A percentile compares a stretch with the other conserved stretches of the same genome.
Evolutionary conservation across 1,140 invertebrate species (phyloP).

Genomic region (Drosophila bocqueti): DNA sequence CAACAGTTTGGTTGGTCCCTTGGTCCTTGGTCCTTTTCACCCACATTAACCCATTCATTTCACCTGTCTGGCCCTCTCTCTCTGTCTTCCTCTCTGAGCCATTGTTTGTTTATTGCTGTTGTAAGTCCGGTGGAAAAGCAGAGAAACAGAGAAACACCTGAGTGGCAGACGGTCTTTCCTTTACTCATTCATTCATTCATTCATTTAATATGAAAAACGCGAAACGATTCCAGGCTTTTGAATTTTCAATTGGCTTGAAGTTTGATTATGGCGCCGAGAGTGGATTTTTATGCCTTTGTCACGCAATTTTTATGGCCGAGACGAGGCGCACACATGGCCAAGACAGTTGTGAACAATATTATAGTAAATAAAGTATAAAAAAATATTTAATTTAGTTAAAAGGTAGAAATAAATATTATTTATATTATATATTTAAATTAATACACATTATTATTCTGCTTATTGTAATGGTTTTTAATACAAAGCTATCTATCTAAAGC

Average conservation of each 20-base stretch:
- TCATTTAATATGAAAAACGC: conserved; percentile 45
- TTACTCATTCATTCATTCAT: conserved; percentile 19
- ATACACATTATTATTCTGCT: background rate
- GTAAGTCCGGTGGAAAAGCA: conserved; percentile 9
- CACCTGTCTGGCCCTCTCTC: background rate
- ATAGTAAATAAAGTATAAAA: background rate
- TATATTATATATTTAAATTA: background rate
- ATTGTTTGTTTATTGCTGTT: conserved; percentile 41
- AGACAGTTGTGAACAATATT: background rate
- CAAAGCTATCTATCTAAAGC: background rate
- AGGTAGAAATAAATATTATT: background rate
- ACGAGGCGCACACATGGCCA: background rate
- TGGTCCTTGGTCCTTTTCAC: background rate
- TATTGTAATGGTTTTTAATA: background rate
- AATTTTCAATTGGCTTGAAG: conserved; percentile 60
- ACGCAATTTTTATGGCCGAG: conserved; percentile 37
- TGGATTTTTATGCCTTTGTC: conserved; percentile 53
- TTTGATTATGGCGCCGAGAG: conserved; percentile 43
- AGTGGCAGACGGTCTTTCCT: background rate
- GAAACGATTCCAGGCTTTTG: conserved; percentile 49
- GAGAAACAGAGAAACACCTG: conserved; percentile 5
- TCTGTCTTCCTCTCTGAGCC: background rate
- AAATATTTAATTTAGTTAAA: background rate
- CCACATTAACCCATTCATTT: conserved; percentile 10
- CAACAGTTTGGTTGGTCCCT: conserved; percentile 24